A percentile compares a stretch with the other conserved stretches of the same genome.
These are phyloP conservation scores for Hydrocynus forskahlii DNA, from an alignment of 2,797 vertebrate genomes.

Conservation along the genomic window DNA sequence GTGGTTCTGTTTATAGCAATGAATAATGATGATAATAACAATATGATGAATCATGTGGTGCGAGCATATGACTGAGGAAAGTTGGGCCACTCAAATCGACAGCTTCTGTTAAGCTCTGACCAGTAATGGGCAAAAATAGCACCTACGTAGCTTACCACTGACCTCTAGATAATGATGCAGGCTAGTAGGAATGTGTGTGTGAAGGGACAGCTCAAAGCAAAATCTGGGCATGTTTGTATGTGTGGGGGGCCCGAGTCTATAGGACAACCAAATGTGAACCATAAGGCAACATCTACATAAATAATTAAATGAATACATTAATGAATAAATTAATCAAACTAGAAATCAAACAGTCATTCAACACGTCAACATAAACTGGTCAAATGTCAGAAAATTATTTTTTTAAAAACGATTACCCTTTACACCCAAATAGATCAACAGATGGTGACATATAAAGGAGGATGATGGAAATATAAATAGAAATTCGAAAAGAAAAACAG, in stretches of 20 bases:
- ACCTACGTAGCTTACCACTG: constrained; percentile 1
- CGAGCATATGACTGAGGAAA: constrained; percentile 26
- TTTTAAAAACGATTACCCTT: no score
- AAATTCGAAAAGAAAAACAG: no score
- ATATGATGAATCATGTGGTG: constrained; percentile 44
- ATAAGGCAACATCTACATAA: no score
- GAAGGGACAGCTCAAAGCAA: neutral
- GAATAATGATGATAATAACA: constrained; percentile 2
- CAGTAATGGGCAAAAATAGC: constrained; percentile 19
- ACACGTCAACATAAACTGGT: no score
- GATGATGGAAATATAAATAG: no score
- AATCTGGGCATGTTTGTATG: neutral
- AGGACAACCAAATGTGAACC: neutral
- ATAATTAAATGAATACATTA: no score
- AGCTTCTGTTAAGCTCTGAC: constrained; percentile 27
- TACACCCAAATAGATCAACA: no score
- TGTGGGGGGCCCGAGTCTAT: neutral
- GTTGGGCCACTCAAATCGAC: neutral
- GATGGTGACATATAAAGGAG: no score
- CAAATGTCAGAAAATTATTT: no score
- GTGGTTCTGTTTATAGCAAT: neutral
- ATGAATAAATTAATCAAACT: no score
- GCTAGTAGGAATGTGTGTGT: constrained; percentile 24
- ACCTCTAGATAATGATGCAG: constrained; percentile 11
- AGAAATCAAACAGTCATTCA: no score